These are phyloP conservation scores for Neodiprion fabricii DNA, from an alignment of 1,140 invertebrate genomes.

Conservation along the genomic window DNA sequence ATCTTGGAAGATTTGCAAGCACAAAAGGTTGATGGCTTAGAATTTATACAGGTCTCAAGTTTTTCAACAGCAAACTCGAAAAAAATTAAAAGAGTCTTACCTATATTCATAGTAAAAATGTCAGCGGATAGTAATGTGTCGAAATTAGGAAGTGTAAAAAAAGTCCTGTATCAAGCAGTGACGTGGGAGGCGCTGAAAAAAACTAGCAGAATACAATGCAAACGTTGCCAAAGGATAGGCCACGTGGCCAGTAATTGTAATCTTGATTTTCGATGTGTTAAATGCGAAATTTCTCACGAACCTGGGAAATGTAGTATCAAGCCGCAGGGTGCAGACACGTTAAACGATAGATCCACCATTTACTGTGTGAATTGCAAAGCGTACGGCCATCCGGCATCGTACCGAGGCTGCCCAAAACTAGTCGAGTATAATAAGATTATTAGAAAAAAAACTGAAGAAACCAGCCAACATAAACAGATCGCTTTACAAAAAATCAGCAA, in stretches of 20 bases:
- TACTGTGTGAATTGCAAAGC: not conserved
- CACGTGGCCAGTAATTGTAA: slow-evolving; percentile 28
- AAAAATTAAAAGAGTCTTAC: not conserved
- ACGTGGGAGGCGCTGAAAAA: slow-evolving; percentile 25
- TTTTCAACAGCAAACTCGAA: slow-evolving; percentile 8
- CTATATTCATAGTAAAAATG: slow-evolving; percentile 23
- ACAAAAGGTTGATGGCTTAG: not conserved
- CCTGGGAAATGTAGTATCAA: too few relatives aligned
- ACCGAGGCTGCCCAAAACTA: not conserved
- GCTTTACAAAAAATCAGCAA: not conserved
- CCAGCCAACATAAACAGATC: not conserved
- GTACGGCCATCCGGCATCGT: not conserved
- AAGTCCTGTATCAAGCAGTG: slow-evolving; percentile 14
- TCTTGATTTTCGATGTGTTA: slow-evolving; percentile 23
- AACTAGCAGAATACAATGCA: slow-evolving; percentile 23
- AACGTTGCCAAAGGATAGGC: slow-evolving; percentile 28
- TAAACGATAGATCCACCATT: not conserved
- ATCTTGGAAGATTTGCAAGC: slow-evolving; percentile 16
- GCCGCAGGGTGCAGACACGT: too few relatives aligned
- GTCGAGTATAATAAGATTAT: not conserved
- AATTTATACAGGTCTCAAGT: slow-evolving; percentile 8
- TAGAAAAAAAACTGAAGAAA: not conserved
- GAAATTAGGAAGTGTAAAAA: slow-evolving; percentile 20
- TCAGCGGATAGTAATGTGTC: slow-evolving; percentile 13
- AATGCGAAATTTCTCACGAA: slow-evolving; percentile 16